Base-by-base conservation (phyloP, 2,113 vertebrate genomes). In the Indicator indicator region DNA sequence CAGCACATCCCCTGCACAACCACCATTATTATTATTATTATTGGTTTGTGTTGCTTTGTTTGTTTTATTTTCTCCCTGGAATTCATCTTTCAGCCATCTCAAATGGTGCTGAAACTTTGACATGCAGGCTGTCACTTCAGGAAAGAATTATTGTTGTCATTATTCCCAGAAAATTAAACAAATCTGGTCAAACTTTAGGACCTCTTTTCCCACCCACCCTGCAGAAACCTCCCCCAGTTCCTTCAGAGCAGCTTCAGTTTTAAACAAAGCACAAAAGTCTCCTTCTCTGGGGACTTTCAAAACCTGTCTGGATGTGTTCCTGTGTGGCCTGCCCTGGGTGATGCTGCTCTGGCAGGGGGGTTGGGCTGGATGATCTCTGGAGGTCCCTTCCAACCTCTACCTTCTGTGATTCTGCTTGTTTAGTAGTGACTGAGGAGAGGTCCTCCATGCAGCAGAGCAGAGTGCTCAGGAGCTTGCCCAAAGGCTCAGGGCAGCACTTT, bases 71-170 rank as follows among this genome's bases (percentile, higher is more conserved):
- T 76, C 59, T 42, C 89, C 94, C 93, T 94, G 86, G 70, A 96
- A 90, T 94, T 93, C 85, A 90, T 93, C 95, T 96, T 81, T 89
- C 93, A 95, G 17, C 77, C 44, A 3, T 87, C 95, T 94, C 94
- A 93, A 96, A 90, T 58, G 16, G 73, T 96, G 90, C 94, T 93
- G 93, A 91, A 97, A 92, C 71, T 90, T 72, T 89, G 94, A 97
- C 87, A 73, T 17, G 71, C 46, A 79, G 83, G 18, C 88, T 96
- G 93, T 89, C 94, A 94, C 81, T 19, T 13, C 48, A 8, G 55
- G 44, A 72, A 91, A 83, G 90, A 96, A 96, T 97, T 94, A 89
- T 93, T 81, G 18, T 84, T 75, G 90, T 93, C 81, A 21, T 84
- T 75, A 92, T 86, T 82, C 63, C 24, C 89, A 88, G 89, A 52